Conservation (phyloP, 2,888 invertebrate species). For the Himalopsyche kuldschensis region DNA sequence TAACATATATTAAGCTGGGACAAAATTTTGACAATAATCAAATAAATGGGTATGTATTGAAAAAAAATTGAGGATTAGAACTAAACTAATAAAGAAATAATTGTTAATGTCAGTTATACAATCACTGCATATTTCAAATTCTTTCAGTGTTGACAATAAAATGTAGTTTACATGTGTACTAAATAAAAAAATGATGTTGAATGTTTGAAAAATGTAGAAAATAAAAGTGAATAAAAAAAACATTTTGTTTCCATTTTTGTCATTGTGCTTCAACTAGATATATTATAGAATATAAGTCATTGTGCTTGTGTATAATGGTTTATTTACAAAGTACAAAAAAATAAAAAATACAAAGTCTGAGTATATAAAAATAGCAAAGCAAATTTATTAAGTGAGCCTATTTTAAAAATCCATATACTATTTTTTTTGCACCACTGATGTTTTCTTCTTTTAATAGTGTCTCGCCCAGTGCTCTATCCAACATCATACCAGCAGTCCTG, state of each 20-base stretch:
- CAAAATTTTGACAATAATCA: not conserved
- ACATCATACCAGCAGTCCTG: slow-evolving; percentile 61
- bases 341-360: no score
- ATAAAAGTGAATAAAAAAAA: not conserved
- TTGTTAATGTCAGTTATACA: not conserved
- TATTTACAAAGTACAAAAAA: no score
- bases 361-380: not conserved
- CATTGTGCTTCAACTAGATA: no score
- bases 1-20: not conserved
- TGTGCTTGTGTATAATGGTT: no score
- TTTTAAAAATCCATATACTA: slow-evolving; percentile 61
- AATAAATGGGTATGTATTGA: not conserved
- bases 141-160: not conserved
- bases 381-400: slow-evolving; percentile 33
- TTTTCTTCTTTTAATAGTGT: slow-evolving; percentile 65
- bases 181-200: not conserved
- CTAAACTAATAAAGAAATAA: not conserved
- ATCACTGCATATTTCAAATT: not conserved
- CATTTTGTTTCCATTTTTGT: not conserved
- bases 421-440: slow-evolving; percentile 50
- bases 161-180: not conserved
- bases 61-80: not conserved
- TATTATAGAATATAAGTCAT: no score
- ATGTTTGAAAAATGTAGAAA: not conserved
- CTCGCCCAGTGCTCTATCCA: slow-evolving; percentile 69